Base-by-base conservation (phyloP, 2,888 invertebrate species). In the Pheosia gnoma region DNA sequence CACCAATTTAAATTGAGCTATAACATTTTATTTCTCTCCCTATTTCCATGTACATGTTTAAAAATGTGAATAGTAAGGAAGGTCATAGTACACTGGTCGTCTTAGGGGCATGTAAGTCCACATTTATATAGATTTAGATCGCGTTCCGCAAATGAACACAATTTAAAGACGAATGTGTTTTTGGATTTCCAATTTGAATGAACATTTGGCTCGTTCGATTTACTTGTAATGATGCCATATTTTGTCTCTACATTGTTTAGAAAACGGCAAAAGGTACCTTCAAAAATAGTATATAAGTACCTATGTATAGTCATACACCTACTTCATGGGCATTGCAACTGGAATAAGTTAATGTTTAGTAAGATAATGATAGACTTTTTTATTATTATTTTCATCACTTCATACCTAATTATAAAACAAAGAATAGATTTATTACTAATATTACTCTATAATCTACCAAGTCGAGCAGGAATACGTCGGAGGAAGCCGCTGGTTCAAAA, bases 111-210 rank as follows among this genome's bases (percentile, higher is more conserved):
- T 81, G 79, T 81, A 83, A 84, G 82, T 82, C 80, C 85, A 76
- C 88, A 91, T 93, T 91, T 92, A 88, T 93, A 93, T 85, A 89
- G 93, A 91, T 93, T 89, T 84, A 72, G 80, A 90, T 87, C 83
- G 84, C 85, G 90, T 93, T 88, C 86, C 81, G 67, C 80, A 88
- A 92, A 93, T 91, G 92, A 91, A 88, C 85, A 89, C 91, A 92
- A 93, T 93, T 91, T 91, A 84, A 86, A 90, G 88, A 91, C 82
- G 86, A 87, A 92, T 92, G 88, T 79, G 82, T 81, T 86, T 85
- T 82, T 82, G 78, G 84, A 87, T 88, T 86, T 79, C 77, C 87
- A 87, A 86, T 93, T 88, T 87, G 84, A 85, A 85, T 85, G 84
- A 84, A 80, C 82, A 83, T 87, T 82, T 78, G 79, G 82, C 73